Evolutionary conservation across 2,888 invertebrate species (phyloP), one percentile per base, ranked within the genome.

Genomic region (Ochropacha duplaris): DNA sequence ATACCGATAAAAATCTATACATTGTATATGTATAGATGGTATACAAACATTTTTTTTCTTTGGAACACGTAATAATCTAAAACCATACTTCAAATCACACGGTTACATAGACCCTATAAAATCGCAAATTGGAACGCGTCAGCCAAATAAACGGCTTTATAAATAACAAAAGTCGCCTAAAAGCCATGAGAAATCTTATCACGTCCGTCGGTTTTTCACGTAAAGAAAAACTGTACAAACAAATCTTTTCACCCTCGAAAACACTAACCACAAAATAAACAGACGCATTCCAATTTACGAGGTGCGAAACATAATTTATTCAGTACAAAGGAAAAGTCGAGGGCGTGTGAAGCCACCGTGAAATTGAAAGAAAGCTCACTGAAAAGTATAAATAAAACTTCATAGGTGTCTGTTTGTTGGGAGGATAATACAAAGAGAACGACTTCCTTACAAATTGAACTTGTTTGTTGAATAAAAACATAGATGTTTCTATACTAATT

Each of bases 231-330:
- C 68, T 63, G 73, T 76, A 79, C 77, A 81, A 87, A 81, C 76
- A 82, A 77, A 83, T 79, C 78, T 62, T 59, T 74, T 68, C 68
- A 69, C 79, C 76, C 74, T 72, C 69, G 67, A 60, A 74, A 66
- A 68, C 64, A 67, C 66, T 74, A 74, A 81, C 85, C 83, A 62
- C 86, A 78, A 75, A 79, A 76, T 77, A 86, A 86, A 86, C 78
- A 80, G 72, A 75, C 74, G 71, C 28, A 31, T 66, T 68, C 70
- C 66, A 72, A 78, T 79, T 78, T 76, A 79, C 81, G 81, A 88
- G 84, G 88, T 89, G 89, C 66, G 80, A 81, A 79, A n/a, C 79
- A 88, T 92, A 80, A 90, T 87, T 90, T 90, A 91, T 91, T 90
- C 92, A 89, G 74, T 68, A 81, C 79, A 79, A 83, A 83, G 79